These are phyloP conservation scores for Anoplolepis gracilipes DNA, from an alignment of 1,140 invertebrate genomes.

Conservation along the genomic window DNA sequence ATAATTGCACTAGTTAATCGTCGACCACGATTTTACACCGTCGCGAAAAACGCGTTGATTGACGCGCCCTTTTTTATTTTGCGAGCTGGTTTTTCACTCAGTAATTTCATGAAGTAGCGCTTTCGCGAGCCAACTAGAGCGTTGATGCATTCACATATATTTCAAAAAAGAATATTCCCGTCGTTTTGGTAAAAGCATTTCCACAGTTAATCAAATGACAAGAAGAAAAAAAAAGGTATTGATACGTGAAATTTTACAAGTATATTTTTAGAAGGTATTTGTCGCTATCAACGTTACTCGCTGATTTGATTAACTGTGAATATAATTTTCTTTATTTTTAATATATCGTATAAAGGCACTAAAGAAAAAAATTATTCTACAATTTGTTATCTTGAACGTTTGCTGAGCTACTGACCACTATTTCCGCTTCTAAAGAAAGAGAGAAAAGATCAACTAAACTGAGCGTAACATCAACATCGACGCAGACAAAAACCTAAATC, in stretches of 20 bases:
- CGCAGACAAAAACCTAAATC: conserved; percentile 15
- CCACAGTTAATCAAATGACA: neutral
- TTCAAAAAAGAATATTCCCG: conserved; percentile 35
- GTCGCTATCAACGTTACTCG: neutral
- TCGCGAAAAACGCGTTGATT: conserved; percentile 32
- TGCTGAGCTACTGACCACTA: neutral
- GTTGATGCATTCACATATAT: conserved; percentile 44
- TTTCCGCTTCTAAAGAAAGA: neutral
- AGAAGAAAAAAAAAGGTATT: neutral
- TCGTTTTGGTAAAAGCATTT: conserved; percentile 24
- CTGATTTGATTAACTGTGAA: too few species aligned
- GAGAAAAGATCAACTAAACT: neutral
- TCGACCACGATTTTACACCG: neutral
- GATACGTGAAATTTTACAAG: neutral
- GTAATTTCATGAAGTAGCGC: conserved; percentile 46
- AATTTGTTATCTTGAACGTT: neutral
- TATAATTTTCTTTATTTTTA: neutral
- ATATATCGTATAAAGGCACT: neutral
- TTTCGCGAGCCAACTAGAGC: conserved; percentile 48
- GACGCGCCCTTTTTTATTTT: conserved; percentile 19
- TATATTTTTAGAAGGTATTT: neutral
- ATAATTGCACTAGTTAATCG: conserved; percentile 10
- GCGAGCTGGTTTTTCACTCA: neutral
- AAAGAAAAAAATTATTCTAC: neutral
- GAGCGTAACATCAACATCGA: neutral